phyloP scores from a whole-genome alignment of 2,113 vertebrate genomes.

The Pygoscelis antarcticus region DNA sequence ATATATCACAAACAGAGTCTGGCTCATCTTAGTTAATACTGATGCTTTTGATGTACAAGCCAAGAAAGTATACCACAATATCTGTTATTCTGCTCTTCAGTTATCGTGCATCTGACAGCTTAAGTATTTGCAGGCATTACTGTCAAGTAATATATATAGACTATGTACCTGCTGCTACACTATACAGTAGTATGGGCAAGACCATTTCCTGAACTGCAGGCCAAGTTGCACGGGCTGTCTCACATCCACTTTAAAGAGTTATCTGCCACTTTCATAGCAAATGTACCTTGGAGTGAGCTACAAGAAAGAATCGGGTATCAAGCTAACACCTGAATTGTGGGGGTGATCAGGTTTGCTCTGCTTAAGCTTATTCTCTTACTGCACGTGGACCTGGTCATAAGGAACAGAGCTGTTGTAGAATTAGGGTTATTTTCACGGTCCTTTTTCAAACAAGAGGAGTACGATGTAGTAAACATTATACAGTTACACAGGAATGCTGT shows the following conservation, averaged over 20 bases:
- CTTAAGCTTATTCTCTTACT: not conserved
- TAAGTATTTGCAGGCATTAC: not conserved
- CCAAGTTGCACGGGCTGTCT: not conserved
- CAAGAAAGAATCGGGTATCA: not conserved
- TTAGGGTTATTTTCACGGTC: not conserved
- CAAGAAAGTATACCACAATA: not conserved
- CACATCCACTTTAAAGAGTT: not conserved
- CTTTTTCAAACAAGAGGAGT: not conserved
- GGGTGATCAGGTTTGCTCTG: not conserved
- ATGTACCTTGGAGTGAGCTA: not conserved
- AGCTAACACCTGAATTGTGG: not conserved
- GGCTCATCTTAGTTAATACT: not conserved
- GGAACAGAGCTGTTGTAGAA: not conserved
- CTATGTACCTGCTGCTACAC: not conserved
- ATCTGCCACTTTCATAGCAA: not conserved
- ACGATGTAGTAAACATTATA: not conserved
- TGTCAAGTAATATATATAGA: not conserved
- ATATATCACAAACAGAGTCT: not conserved
- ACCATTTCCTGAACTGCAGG: not conserved
- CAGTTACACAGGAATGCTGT: not conserved
- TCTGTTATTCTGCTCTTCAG: not conserved
- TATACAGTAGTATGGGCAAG: not conserved
- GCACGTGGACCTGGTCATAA: not conserved
- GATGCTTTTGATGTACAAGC: not conserved
- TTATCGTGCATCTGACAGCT: not conserved